A percentile compares a stretch with the other conserved stretches of the same genome.
phyloP scores from a whole-genome alignment of 2,113 vertebrate species.

The Gadus macrocephalus region DNA sequence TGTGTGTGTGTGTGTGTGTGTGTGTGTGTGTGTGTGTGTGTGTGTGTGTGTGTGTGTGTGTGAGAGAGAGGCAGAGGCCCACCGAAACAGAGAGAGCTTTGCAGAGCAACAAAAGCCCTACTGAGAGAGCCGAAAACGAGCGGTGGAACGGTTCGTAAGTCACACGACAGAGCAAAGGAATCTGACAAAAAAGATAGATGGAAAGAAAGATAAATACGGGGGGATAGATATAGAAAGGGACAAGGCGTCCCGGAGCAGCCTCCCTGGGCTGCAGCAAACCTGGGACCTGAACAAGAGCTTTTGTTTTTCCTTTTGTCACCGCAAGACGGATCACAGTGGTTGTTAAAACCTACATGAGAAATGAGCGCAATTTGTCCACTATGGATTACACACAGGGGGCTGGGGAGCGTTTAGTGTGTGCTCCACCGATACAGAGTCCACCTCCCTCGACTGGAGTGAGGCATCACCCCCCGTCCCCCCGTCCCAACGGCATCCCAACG shows the following conservation, averaged over 20 bases:
- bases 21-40: no score
- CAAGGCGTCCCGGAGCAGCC: slow-evolving; percentile 8
- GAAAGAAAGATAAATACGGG: not conserved
- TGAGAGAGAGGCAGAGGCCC: not conserved
- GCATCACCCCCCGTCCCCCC: not conserved
- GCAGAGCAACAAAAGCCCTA: no score
- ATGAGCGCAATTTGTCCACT: slow-evolving; percentile 30
- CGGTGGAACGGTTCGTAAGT: no score
- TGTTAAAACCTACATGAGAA: slow-evolving; percentile 38
- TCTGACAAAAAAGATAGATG: no score
- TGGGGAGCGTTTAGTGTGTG: slow-evolving; percentile 7
- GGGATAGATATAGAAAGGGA: not conserved
- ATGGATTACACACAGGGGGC: slow-evolving; percentile 28
- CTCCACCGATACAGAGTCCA: not conserved
- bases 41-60: no score
- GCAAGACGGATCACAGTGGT: slow-evolving; percentile 34
- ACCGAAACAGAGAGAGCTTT: not conserved
- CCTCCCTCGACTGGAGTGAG: not conserved
- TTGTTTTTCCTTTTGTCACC: slow-evolving; percentile 11
- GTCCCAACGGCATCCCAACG: not conserved
- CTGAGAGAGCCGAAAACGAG: no score
- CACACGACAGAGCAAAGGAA: no score
- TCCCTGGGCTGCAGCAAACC: slow-evolving; percentile 17
- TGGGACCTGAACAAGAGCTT: slow-evolving; percentile 19
- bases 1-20: no score